Evolutionary conservation across 64 coral and sea anemone species (phyloP).

Genomic region (Montipora efflorescens): DNA sequence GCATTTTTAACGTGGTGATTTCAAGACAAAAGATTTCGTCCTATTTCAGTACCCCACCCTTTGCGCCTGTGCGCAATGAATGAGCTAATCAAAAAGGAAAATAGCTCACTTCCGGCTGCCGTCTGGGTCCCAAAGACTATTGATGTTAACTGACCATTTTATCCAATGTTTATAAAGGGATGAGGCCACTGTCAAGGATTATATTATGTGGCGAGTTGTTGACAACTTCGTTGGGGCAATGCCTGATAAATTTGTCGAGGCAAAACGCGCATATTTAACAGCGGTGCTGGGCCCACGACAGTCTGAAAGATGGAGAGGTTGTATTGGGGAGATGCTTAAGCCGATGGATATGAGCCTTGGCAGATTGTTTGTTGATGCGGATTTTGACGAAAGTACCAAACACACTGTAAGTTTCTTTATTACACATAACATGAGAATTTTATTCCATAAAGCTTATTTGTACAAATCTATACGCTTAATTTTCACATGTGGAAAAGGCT

Average conservation of each 20-base stretch:
- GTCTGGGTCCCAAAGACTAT: background rate
- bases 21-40: too few relatives aligned
- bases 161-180: background rate
- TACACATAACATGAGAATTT: too few relatives aligned
- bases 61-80: too few relatives aligned
- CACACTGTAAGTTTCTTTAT: constrained; percentile 3
- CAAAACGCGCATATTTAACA: background rate
- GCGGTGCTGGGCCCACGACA: background rate
- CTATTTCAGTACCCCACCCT: too few relatives aligned
- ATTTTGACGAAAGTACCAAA: constrained; percentile 45
- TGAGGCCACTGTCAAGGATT: constrained; percentile 1
- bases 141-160: background rate
- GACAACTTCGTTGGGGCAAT: constrained; percentile 16
- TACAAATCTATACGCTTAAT: background rate
- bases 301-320: constrained; percentile 24
- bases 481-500: too few relatives aligned
- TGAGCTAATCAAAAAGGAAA: too few relatives aligned
- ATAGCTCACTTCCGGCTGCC: too few relatives aligned
- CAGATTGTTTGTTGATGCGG: constrained; percentile 45
- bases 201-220: constrained; percentile 68
- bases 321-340: background rate
- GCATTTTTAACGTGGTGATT: too few relatives aligned
- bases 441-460: too few relatives aligned
- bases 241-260: constrained; percentile 6
- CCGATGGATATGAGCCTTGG: constrained; percentile 53